These are phyloP conservation scores for Pangasianodon hypophthalmus DNA, from an alignment of 2,113 vertebrate genomes.

Conservation along the genomic window DNA sequence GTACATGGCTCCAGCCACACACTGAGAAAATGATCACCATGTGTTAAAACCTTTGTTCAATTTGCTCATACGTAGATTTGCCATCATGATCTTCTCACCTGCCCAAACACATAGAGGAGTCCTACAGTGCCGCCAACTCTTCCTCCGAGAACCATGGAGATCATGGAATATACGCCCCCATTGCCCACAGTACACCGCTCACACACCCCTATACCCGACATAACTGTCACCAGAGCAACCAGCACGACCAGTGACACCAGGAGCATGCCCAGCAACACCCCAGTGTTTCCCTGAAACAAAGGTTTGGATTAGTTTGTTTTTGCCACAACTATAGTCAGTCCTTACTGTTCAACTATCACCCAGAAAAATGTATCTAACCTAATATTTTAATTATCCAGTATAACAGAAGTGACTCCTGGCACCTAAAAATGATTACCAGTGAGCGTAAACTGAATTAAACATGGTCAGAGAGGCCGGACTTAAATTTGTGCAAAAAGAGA, in stretches of 20 bases:
- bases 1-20: constrained; percentile 96
- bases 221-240: constrained; percentile 88
- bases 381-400: not conserved
- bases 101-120: constrained; percentile 93
- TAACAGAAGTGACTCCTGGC: not conserved
- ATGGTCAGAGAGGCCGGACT: not conserved
- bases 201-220: constrained; percentile 90
- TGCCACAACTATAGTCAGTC: not conserved
- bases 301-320: not conserved
- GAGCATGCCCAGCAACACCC: constrained; percentile 86
- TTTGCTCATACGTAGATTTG: not conserved
- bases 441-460: not conserved
- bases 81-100: constrained; percentile 72
- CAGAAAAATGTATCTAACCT: not conserved
- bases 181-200: constrained; percentile 82
- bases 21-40: constrained; percentile 70
- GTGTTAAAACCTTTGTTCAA: not conserved
- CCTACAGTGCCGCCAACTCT: constrained; percentile 86
- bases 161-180: constrained; percentile 94
- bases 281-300: constrained; percentile 87
- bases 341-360: not conserved
- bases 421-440: not conserved
- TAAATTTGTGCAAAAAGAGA: not conserved
- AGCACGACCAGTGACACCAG: constrained; percentile 88
- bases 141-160: constrained; percentile 89